Evolutionary conservation across 2,113 vertebrate species (phyloP).

Genomic region (Willisornis vidua): DNA sequence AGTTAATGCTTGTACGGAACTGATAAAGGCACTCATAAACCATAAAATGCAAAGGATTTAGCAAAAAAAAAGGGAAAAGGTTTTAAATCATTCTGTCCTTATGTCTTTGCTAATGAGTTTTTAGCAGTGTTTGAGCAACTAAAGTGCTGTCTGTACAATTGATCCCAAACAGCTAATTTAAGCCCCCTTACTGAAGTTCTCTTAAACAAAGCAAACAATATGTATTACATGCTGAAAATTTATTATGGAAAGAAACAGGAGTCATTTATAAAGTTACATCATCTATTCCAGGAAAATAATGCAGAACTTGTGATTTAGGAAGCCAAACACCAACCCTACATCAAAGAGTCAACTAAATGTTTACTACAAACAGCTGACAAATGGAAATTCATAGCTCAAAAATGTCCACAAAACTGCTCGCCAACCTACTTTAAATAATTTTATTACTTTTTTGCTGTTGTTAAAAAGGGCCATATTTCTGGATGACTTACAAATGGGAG

Average conservation of each 20-base stretch:
- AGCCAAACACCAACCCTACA: constrained; percentile 8
- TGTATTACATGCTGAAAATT: constrained; percentile 2
- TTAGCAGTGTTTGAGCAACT: background rate
- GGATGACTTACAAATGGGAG: background rate
- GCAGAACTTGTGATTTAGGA: constrained; percentile 23
- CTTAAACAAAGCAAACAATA: constrained; percentile 30
- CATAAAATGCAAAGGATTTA: background rate
- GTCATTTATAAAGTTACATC: constrained; percentile 9
- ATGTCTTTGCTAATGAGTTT: background rate
- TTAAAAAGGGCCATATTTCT: background rate
- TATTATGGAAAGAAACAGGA: constrained; percentile 36
- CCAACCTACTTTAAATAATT: constrained; percentile 17
- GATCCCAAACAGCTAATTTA: constrained; percentile 3
- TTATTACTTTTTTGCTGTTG: background rate
- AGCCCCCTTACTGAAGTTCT: background rate
- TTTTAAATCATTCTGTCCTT: background rate
- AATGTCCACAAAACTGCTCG: background rate
- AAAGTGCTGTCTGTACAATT: background rate
- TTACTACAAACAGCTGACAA: constrained; percentile 46
- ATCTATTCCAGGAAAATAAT: constrained; percentile 51
- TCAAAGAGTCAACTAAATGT: constrained; percentile 30
- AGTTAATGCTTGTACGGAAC: background rate
- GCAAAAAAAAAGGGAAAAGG: background rate
- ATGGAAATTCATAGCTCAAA: constrained; percentile 2
- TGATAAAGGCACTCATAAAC: background rate